Evolutionary conservation across 2,797 vertebrate genomes (phyloP), one percentile per base, ranked within the genome.

Genomic region (Chaetophractus vellerosus): DNA sequence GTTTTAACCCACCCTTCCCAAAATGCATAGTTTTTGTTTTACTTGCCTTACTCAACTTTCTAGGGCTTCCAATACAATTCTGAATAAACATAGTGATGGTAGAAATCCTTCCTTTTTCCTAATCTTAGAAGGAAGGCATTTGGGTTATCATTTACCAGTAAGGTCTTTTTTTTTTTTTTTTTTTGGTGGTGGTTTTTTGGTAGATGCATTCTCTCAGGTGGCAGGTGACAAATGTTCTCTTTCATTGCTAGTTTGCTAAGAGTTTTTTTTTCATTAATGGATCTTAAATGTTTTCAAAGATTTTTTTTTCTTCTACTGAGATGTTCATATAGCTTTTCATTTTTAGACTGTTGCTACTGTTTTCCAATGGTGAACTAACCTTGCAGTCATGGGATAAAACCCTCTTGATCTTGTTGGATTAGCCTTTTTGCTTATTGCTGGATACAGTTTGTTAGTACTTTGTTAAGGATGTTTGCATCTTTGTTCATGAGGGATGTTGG

Each of bases 381-480:
- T 71, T 45, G 10, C 14, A 61, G 50, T 93, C 59, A 9, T 41
- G 59, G 41, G 12, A 66, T 68, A 80, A 89, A 71, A 7, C 12
- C 85, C 21, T 24, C 28, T 91, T 81, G 5, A 31, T 88, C 41
- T 61, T 74, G 8, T 57, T 83, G 28, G 33, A 71, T 88, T 66
- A 89, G n/a, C 15, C 8, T 88, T 85, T 89, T 57, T n/a, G 50
- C 69, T 55, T 69, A 61, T 88, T 91, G 28, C 64, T 90, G 28
- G 26, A 89, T 72, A 91, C 23, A 50, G 23, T 84, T 92, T 61
- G 21, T 36, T 63, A 91, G 68, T 57, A 68, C 1, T 61, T 94
- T 86, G 4, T 69, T 78, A 94, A 96, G 36, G 26, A 59, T 57
- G 92, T 72, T 80, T 81, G 21, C 31, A 75, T 88, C 9, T 76